Evolutionary conservation across 2,113 vertebrate genomes (phyloP).

Genomic region (Sylvicapra grimmia): DNA sequence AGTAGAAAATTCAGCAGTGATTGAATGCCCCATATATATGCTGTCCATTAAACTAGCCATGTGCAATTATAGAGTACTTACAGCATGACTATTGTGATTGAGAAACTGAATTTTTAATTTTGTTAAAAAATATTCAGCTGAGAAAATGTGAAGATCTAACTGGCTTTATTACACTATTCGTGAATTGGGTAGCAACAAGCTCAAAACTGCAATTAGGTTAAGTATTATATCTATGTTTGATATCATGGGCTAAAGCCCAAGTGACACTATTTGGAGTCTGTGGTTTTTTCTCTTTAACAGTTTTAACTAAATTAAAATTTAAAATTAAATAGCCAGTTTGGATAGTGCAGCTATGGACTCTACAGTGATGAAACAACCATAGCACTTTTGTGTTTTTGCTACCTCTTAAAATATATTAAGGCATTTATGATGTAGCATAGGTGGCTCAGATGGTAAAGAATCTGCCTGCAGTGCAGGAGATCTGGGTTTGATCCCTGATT

Average conservation of each 20-base stretch:
- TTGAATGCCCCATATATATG: background rate
- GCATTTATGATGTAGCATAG: background rate
- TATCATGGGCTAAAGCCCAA: background rate
- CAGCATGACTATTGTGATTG: background rate
- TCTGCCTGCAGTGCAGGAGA: background rate
- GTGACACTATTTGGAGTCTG: background rate
- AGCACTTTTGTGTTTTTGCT: conserved; percentile 76
- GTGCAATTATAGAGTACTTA: background rate
- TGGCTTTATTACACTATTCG: background rate
- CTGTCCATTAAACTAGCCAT: background rate
- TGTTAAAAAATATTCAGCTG: background rate
- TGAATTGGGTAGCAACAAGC: background rate
- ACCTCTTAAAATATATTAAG: background rate
- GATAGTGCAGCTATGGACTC: conserved; percentile 29
- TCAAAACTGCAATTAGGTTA: background rate
- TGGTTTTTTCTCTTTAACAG: background rate
- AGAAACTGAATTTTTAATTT: background rate
- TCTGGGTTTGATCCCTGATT: background rate
- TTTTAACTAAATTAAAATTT: background rate
- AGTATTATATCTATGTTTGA: background rate
- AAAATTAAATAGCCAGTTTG: background rate
- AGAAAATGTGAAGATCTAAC: background rate
- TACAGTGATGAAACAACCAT: conserved; percentile 71
- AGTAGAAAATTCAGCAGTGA: background rate
- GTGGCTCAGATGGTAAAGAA: background rate